A percentile compares a stretch with the other conserved stretches of the same genome.
These are phyloP conservation scores for Drosophila neutralis DNA, from an alignment of 2,888 invertebrate species.

Conservation along the genomic window DNA sequence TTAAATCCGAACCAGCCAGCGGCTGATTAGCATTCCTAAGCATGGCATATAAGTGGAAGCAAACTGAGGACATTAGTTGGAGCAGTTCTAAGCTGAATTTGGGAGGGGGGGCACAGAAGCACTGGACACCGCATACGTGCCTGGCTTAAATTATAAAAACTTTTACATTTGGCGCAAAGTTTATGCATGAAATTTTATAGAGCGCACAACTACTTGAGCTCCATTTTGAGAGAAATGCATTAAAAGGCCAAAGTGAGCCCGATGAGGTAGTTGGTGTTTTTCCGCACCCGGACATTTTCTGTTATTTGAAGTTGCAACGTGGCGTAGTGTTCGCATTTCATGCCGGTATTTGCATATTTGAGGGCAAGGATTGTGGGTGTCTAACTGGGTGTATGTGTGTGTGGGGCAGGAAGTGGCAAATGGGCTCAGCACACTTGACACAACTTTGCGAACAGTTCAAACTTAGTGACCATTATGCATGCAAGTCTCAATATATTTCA, in stretches of 20 bases:
- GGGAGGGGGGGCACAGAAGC: neutral
- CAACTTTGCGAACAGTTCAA: constrained; percentile 66
- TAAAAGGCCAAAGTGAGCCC: constrained; percentile 41
- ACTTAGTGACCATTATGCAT: constrained; percentile 78
- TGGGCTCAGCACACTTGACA: constrained; percentile 60
- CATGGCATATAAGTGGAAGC: constrained; percentile 21
- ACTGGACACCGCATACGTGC: constrained; percentile 72
- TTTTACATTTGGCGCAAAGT: constrained; percentile 74
- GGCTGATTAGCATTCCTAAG: constrained; percentile 11
- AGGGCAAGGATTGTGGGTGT: constrained; percentile 29
- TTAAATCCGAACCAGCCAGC: constrained; percentile 6
- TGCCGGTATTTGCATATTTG: constrained; percentile 61
- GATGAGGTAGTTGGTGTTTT: neutral
- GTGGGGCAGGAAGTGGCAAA: constrained; percentile 16
- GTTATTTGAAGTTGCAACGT: constrained; percentile 51
- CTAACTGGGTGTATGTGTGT: constrained; percentile 3
- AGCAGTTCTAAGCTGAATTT: constrained; percentile 54
- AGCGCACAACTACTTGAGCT: constrained; percentile 71
- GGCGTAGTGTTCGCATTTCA: constrained; percentile 32
- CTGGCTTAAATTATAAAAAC: constrained; percentile 78
- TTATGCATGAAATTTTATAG: constrained; percentile 80
- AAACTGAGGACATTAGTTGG: constrained; percentile 40
- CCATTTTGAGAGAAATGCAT: constrained; percentile 59
- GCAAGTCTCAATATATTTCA: constrained; percentile 78
- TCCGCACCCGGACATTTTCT: constrained; percentile 28